phyloP scores from a whole-genome alignment of 2,113 vertebrate species.

The Neotoma lepida region DNA sequence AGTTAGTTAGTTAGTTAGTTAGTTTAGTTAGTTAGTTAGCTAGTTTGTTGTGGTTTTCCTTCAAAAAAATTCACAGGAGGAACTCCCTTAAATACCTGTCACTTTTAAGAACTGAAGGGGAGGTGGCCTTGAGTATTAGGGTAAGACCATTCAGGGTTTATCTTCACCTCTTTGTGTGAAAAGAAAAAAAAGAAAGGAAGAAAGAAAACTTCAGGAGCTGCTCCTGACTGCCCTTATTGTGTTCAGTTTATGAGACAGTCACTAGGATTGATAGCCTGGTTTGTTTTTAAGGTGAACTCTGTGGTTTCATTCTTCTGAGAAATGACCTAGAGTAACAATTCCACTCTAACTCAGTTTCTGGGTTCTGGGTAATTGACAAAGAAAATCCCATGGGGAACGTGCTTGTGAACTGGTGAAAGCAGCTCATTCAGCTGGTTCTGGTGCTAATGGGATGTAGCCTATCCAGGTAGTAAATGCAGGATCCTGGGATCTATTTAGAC shows the following conservation, averaged over 20 bases:
- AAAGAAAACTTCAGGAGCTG: background rate
- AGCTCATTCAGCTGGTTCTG: conserved; percentile 10
- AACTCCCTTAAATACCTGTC: background rate
- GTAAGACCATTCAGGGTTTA: background rate
- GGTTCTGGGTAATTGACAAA: background rate
- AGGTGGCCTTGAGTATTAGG: background rate
- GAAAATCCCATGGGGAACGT: background rate
- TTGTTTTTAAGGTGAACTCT: conserved; percentile 23
- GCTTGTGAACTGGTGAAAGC: background rate
- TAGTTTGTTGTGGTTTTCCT: background rate
- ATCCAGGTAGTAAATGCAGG: conserved; percentile 13
- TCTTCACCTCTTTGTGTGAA: conserved; percentile 33
- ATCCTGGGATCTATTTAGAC: conserved; percentile 50
- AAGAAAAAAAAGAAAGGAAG: background rate
- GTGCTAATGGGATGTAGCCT: conserved; percentile 36
- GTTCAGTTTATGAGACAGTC: background rate
- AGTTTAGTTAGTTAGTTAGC: background rate
- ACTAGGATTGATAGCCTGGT: background rate
- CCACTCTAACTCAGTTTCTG: conserved; percentile 28
- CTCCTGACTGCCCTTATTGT: background rate
- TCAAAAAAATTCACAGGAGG: background rate
- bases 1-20: background rate
- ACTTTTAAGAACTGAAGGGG: background rate
- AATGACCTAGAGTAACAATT: background rate
- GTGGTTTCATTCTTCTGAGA: background rate